Conservation (phyloP, 2,797 vertebrate genomes). For the Betta splendens region DNA sequence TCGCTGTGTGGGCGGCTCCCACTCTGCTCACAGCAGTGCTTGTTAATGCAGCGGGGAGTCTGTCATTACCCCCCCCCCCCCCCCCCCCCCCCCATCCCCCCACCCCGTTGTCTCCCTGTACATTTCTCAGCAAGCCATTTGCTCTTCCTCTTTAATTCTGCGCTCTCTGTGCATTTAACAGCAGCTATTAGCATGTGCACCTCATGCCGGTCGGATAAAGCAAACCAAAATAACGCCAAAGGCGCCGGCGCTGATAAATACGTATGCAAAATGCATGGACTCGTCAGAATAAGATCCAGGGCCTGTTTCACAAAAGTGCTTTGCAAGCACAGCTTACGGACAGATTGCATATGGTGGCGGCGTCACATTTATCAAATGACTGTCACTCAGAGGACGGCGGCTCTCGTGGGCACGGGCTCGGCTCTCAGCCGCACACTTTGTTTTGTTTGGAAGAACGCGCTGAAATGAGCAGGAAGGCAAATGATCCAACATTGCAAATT, state of each 20-base stretch:
- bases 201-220: not conserved
- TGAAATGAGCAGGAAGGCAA: constrained; percentile 30
- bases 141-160: constrained; percentile 17
- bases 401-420: not conserved
- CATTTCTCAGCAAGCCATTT: constrained; percentile 31
- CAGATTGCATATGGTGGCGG: constrained; percentile 12
- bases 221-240: constrained; percentile 3
- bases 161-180: constrained; percentile 20
- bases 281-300: constrained; percentile 7
- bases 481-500: constrained; percentile 33
- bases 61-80: constrained; percentile 10
- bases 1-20: constrained; percentile 47
- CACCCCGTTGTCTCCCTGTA: not conserved
- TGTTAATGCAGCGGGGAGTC: constrained; percentile 57
- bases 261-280: constrained; percentile 7
- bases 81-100: constrained; percentile 7
- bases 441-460: constrained; percentile 32
- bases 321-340: not conserved
- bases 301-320: constrained; percentile 12
- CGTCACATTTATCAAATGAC: constrained; percentile 5
- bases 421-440: constrained; percentile 4
- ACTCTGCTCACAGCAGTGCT: constrained; percentile 52
- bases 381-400: constrained; percentile 8
- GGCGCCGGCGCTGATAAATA: not conserved
- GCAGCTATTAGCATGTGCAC: constrained; percentile 12